Evolutionary conservation across 30 jellyfish, hydroid and myxozoan species (phyloP), one percentile per base, ranked within the genome.

Genomic region (Chrysaora quinquecirrha): DNA sequence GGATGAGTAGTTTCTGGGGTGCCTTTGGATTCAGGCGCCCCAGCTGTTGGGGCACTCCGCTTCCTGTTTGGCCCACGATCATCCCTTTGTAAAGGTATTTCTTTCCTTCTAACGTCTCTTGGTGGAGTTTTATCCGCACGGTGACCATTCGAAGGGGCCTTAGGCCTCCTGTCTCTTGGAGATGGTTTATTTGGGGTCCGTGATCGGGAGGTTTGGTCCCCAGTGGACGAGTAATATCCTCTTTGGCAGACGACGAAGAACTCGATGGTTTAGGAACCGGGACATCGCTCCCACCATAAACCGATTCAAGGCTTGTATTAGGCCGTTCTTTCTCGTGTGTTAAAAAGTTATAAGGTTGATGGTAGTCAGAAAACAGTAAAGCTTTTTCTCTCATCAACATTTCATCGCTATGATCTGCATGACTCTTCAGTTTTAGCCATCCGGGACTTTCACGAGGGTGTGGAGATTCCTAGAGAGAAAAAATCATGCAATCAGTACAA

Each of bases 391-490:
- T 85, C 87, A 94, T 64, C 20, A 94, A 56, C 78, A 87, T 56
- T 23, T 87, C 84, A 56, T 84, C 90, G 30, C 90, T 96, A 83
- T 88, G 99, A 7, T 88, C 97, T 2, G 99, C 99, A 64, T 87
- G 75, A 74, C 97, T 94, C 78, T 82, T 87, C 34, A 94, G 81
- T 63, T 94, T 94, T 60, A 97, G 64, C 99, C 99, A 94, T 18
- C 99, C 99, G 16, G 99, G 99, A 49, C 97, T 88, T 20, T 94
- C 83, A 1, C 97, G 76, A 6, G 97, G 97, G 62, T 83, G 96
- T 1, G 99, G 99, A 1, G 99, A 91, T 14, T 72, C 75, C 95
- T 84, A 68, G 24, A 52, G n/a, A 30, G 60, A 49, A 47, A 68
- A 31, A 11, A 65, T 22, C 21, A 3, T 14, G 14, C 6, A 38